Conservation (phyloP, 2,113 vertebrate genomes). For the Melozone crissalis region DNA sequence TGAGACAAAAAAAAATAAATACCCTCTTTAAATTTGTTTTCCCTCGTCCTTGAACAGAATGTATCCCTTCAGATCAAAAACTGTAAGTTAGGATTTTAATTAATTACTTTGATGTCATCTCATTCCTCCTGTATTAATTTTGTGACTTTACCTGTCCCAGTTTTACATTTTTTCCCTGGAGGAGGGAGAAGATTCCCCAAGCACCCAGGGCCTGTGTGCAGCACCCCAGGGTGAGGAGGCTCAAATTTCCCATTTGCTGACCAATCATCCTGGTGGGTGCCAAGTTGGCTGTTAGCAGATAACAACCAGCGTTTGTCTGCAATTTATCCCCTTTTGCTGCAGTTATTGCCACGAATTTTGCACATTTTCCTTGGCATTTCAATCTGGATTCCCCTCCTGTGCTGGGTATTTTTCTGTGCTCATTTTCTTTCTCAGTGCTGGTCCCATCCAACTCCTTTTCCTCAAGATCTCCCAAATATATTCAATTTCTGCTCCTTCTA, state of each 20-base stretch:
- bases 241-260: background rate
- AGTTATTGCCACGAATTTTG: background rate
- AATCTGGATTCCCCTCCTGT: rapidly evolving
- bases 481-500: background rate
- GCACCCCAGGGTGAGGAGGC: background rate
- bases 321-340: background rate
- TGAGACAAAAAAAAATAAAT: background rate
- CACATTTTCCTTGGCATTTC: background rate
- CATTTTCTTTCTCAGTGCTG: background rate
- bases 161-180: background rate
- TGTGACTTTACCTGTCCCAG: background rate
- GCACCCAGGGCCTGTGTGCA: rapidly evolving
- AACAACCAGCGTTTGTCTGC: background rate
- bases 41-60: background rate
- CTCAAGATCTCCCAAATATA: background rate
- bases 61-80: background rate
- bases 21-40: background rate
- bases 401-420: background rate
- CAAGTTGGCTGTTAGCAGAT: rapidly evolving
- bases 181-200: background rate
- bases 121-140: background rate
- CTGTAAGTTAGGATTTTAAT: background rate
- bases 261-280: background rate
- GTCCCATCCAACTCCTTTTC: background rate
- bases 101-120: background rate